Conservation (phyloP, 2,797 vertebrate species). For the Bradypus variegatus region DNA sequence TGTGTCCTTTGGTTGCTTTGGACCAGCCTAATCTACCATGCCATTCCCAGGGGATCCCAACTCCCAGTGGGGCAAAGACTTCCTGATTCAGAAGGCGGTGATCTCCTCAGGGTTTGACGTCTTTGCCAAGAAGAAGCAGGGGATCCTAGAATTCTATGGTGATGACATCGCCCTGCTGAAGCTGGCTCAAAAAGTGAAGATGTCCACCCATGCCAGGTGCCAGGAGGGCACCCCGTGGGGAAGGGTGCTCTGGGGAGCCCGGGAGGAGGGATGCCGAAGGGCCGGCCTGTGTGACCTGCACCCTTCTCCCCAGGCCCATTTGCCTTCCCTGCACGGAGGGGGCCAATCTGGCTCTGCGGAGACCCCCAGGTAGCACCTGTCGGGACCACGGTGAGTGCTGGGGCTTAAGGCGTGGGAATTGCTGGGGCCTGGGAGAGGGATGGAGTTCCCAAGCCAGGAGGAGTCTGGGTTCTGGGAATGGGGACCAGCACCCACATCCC, state of each 20-base stretch:
- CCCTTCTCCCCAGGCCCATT: conserved; percentile 76
- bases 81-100: conserved; percentile 38
- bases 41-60: conserved; percentile 55
- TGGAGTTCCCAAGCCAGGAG: not conserved
- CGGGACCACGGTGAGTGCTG: conserved; percentile 76
- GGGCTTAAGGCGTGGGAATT: not conserved
- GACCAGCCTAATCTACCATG: not conserved
- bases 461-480: not conserved
- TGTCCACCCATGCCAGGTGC: conserved; percentile 79
- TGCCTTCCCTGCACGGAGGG: conserved; percentile 84
- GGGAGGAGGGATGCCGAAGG: not conserved
- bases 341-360: conserved; percentile 80
- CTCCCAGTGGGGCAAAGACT: conserved; percentile 4
- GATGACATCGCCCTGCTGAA: conserved; percentile 83
- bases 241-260: not conserved
- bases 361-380: conserved; percentile 73
- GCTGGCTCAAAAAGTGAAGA: conserved; percentile 68
- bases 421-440: not conserved
- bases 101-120: conserved; percentile 73
- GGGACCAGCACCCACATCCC: not conserved
- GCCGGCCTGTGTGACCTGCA: not conserved
- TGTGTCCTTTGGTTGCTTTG: not conserved
- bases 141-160: conserved; percentile 82
- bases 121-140: conserved; percentile 68
- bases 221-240: not conserved